Conservation (phyloP, 2,888 invertebrate genomes). For the Ditylenchus weischeri region DNA sequence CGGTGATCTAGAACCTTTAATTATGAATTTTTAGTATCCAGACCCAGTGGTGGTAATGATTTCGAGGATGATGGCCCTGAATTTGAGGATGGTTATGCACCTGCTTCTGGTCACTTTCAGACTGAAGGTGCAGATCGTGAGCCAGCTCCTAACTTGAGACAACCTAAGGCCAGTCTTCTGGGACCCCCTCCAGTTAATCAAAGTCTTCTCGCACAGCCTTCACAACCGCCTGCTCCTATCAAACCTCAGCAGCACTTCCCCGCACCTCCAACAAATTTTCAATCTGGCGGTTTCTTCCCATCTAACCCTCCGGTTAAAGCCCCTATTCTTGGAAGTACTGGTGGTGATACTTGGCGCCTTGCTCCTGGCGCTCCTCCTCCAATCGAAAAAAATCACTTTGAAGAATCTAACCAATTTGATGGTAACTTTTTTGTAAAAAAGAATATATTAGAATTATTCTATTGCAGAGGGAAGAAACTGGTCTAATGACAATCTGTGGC, state of each 20-base stretch:
- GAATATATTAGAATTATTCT: too few species aligned
- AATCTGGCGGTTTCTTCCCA: too few species aligned
- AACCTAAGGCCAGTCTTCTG: slow-evolving; percentile 18
- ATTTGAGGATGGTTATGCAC: not conserved
- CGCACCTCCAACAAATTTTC: too few species aligned
- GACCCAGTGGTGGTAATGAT: slow-evolving; percentile 21
- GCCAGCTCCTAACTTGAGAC: not conserved
- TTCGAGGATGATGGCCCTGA: slow-evolving; percentile 14
- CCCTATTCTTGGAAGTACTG: too few species aligned
- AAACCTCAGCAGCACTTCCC: not conserved
- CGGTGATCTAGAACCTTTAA: not conserved
- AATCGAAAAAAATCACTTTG: too few species aligned
- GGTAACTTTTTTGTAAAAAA: too few species aligned
- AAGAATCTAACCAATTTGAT: too few species aligned
- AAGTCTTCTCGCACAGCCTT: slow-evolving; percentile 6
- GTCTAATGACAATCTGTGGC: too few species aligned
- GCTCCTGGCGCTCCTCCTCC: too few species aligned
- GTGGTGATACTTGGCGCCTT: too few species aligned
- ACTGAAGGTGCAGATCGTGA: not conserved
- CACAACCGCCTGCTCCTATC: slow-evolving; percentile 9
- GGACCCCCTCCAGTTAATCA: slow-evolving; percentile 11
- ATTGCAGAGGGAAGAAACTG: too few species aligned
- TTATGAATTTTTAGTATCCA: slow-evolving; percentile 20
- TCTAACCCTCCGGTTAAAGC: too few species aligned
- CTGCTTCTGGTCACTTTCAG: not conserved